Evolutionary conservation across 2,888 invertebrate species (phyloP), one percentile per base, ranked within the genome.

Genomic region (Salticus scenicus): DNA sequence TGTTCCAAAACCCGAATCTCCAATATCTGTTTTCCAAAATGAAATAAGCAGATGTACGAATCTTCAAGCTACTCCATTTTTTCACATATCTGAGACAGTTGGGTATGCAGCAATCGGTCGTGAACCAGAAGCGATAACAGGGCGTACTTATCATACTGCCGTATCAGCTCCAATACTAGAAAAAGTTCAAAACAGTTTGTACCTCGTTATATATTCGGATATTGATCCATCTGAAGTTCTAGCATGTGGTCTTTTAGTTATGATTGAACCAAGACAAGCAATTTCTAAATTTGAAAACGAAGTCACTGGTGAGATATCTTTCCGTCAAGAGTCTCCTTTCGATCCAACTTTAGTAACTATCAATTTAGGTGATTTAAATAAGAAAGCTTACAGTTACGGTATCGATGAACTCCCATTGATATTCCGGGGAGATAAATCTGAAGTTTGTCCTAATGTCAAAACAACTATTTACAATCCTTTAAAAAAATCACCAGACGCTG

Each of bases 171-270:
- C 95, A 64, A 90, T 96, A 75, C 94, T 95, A 0, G 93, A 94
- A 73, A 75, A 51, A 20, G 47, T 84, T 12, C 73, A 73, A 57
- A 76, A 87, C n/a, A 72, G 70, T 51, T 92, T 96, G 30, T 97
- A 96, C 90, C 92, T 97, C 73, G 96, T 96, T 66, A 92, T 97
- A 27, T 96, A 94, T 90, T 96, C 96, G 89, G 93, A 94, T 87
- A 93, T 94, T 75, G 95, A 96, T 90, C 91, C 93, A 7, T 78
- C 81, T 24, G 79, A 80, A 63, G 66, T 82, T 17, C 42, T 89
- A 7, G 88, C 88, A 30, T 89, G 89, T 71, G 87, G 86, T 63
- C 75, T 86, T 1, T 28, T 89, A 10, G 51, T 70, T 47, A 63
- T 67, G 4, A 41, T 88, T n/a, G 76, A 83, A 64, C 88, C 89